Percentiles rank a stretch among this genome's conserved stretches.
These are phyloP conservation scores for Cinclus mexicanus DNA, from an alignment of 2,113 vertebrate species.

Conservation along the genomic window DNA sequence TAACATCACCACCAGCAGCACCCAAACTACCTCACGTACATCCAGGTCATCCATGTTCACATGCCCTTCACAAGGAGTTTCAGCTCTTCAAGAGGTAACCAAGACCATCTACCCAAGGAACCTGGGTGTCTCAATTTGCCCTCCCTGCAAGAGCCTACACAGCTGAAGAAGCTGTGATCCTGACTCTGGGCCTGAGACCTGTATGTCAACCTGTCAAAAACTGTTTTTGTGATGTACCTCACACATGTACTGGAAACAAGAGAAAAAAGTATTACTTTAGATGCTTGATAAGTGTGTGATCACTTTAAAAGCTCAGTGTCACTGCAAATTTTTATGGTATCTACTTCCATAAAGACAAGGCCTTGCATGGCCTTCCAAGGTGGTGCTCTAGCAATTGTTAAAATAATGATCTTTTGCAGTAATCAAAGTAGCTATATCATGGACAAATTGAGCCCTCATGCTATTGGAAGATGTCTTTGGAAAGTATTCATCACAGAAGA, in stretches of 20 bases:
- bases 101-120: neutral
- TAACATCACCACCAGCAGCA: neutral
- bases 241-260: neutral
- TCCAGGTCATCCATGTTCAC: neutral
- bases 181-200: neutral
- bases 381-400: neutral
- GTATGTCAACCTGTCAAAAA: neutral
- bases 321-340: neutral
- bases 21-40: neutral
- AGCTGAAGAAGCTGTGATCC: neutral
- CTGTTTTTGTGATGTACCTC: neutral
- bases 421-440: neutral
- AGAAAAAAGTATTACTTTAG: neutral
- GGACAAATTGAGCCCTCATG: neutral
- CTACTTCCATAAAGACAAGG: neutral
- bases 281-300: neutral
- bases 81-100: neutral
- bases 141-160: neutral
- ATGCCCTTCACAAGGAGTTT: neutral
- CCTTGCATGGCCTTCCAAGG: neutral
- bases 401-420: neutral
- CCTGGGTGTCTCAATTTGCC: neutral
- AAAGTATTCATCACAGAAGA: neutral
- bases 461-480: neutral
- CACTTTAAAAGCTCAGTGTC: neutral